Conservation (phyloP, 2,888 invertebrate genomes). For the Dasysyrphus tricinctus region DNA sequence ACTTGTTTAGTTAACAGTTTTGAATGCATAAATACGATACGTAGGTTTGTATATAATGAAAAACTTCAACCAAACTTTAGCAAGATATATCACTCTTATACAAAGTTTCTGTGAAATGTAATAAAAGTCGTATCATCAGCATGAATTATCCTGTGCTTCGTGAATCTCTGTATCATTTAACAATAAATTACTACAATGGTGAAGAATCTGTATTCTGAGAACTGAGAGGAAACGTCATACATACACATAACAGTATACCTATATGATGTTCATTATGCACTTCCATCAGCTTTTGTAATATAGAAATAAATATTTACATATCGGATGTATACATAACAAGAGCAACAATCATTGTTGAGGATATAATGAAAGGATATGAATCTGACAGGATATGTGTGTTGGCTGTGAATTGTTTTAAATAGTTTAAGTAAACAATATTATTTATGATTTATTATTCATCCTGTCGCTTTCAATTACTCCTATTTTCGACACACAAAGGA, state of each 20-base stretch:
- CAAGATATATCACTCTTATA: slow-evolving; percentile 32
- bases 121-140: slow-evolving; percentile 67
- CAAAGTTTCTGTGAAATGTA: slow-evolving; percentile 51
- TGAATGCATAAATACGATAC: slow-evolving; percentile 19
- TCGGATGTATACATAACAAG: slow-evolving; percentile 27
- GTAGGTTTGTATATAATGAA: background rate
- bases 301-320: slow-evolving; percentile 43
- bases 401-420: slow-evolving; percentile 71
- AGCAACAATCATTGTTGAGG: slow-evolving; percentile 32
- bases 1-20: slow-evolving; percentile 4
- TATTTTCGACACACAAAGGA: slow-evolving; percentile 10
- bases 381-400: slow-evolving; percentile 55
- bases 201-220: background rate
- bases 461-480: slow-evolving; percentile 62
- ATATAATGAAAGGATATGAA: slow-evolving; percentile 56
- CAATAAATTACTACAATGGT: slow-evolving; percentile 52
- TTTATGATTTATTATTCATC: slow-evolving; percentile 61
- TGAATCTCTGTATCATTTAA: slow-evolving; percentile 49
- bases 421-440: slow-evolving; percentile 70
- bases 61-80: slow-evolving; percentile 55
- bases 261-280: slow-evolving; percentile 18
- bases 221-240: slow-evolving; percentile 4
- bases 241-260: background rate
- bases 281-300: slow-evolving; percentile 9
- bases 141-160: slow-evolving; percentile 41